Base-by-base conservation (phyloP, 1,140 invertebrate genomes). In the Zelostemma sp. region DNA sequence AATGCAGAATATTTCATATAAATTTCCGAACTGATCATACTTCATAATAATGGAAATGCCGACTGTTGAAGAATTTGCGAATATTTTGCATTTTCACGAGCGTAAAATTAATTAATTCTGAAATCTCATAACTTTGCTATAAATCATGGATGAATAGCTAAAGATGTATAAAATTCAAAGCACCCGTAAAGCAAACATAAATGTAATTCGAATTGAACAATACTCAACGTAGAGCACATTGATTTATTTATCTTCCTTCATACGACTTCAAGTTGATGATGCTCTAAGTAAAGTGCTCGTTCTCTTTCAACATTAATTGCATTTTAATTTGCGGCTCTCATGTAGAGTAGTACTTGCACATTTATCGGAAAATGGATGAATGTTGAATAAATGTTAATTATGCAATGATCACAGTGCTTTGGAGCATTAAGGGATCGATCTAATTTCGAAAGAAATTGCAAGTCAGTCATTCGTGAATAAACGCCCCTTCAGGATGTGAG, bases 241-340 rank as follows among this genome's bases (percentile, higher is more conserved):
- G 62, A 58, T 58, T 65, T 65, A 65, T 65, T 65, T 65, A 58
- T 65, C 58, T 25, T 65, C 17, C 49, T 9, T 58, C 49, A 51
- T 31, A 18, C 14, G 46, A 38, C 40, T 53, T 51, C 33, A 56
- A 48, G 51, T 64, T 43, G 61, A 53, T 64, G 51, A 38, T 64
- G 41, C 16, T 16, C n/a, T 9, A 1, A 18, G 1, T 18, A 45
- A 18, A 45, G 41, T 45, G 41, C 25, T 28, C 25, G 1, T n/a
- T 40, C 16, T 45, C 15, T 45, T 9, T 8, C 8, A 18, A 9
- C 17, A 45, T 12, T 43, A 59, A 59, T 50, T 18, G 50, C 33
- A 47, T 53, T 61, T 61, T 61, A 38, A 61, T 62, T 55, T 18
- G 25, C 14, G 3, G 11, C 14, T 15, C 14, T 40, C 11, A 11